phyloP scores from a whole-genome alignment of 2,888 invertebrate genomes.

The Heliconius ismenius region DNA sequence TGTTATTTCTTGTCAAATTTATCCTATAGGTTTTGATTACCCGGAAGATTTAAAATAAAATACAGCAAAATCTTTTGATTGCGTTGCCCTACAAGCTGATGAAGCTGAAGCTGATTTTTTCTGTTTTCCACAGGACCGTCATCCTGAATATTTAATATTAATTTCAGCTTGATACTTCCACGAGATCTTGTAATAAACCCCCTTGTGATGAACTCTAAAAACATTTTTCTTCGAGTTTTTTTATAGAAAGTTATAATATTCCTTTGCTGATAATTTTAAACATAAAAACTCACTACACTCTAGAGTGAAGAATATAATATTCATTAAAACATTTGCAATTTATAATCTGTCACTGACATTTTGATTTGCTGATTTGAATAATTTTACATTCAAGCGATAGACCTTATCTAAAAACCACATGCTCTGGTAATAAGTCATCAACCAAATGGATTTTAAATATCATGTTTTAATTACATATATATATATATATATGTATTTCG shows the following conservation, averaged over 20 bases:
- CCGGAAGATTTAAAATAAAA: too few relatives aligned
- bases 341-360: conserved; percentile 25
- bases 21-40: too few relatives aligned
- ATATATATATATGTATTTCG: not conserved
- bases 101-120: too few relatives aligned
- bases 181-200: too few relatives aligned
- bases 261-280: not conserved
- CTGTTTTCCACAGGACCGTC: too few relatives aligned
- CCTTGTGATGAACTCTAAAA: too few relatives aligned
- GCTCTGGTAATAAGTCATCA: not conserved
- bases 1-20: too few relatives aligned
- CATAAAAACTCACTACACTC: not conserved
- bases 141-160: too few relatives aligned
- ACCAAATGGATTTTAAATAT: not conserved
- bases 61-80: too few relatives aligned
- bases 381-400: conserved; percentile 13
- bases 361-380: conserved; percentile 4
- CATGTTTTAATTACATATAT: conserved; percentile 2
- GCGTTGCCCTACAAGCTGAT: too few relatives aligned
- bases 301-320: not conserved
- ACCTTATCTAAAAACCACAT: conserved; percentile 16
- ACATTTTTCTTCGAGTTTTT: not conserved
- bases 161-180: too few relatives aligned
- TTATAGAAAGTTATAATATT: not conserved
- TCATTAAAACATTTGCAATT: not conserved